phyloP scores from a whole-genome alignment of 2,113 vertebrate species.

The Pomatorhinus ruficollis region DNA sequence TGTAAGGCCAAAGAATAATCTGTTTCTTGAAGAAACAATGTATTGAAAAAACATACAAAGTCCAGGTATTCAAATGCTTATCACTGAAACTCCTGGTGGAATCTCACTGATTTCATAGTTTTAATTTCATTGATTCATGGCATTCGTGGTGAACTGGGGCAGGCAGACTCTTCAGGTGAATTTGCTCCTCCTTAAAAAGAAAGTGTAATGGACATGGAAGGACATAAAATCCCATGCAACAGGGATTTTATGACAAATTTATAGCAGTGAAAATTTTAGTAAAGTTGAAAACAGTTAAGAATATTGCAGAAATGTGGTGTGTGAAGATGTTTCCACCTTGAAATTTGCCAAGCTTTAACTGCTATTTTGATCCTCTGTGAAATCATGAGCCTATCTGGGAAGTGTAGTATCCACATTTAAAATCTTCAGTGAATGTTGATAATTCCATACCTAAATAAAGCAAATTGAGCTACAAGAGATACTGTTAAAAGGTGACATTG shows the following conservation, averaged over 20 bases:
- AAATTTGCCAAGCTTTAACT: neutral
- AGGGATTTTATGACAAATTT: neutral
- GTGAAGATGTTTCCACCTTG: neutral
- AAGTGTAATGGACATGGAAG: neutral
- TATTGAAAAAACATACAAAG: neutral
- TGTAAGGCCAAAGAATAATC: neutral
- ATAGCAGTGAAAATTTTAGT: neutral
- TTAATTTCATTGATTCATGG: neutral
- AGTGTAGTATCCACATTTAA: neutral
- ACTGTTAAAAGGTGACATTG: slow-evolving; percentile 17
- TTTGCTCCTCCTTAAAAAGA: neutral
- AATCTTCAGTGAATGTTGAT: neutral
- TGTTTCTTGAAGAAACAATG: neutral
- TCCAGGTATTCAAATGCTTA: neutral
- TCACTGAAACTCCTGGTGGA: neutral
- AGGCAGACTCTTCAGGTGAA: neutral
- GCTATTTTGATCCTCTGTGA: neutral
- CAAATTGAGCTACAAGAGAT: neutral
- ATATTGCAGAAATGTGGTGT: neutral
- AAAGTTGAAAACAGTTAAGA: neutral
- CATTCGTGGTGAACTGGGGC: neutral
- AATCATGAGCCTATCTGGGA: neutral
- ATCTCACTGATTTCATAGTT: neutral
- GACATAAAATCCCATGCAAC: neutral
- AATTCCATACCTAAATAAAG: neutral